A percentile compares a stretch with the other conserved stretches of the same genome.
Evolutionary conservation across 2,113 vertebrate species (phyloP).

Genomic region (Myiagra hebetior): DNA sequence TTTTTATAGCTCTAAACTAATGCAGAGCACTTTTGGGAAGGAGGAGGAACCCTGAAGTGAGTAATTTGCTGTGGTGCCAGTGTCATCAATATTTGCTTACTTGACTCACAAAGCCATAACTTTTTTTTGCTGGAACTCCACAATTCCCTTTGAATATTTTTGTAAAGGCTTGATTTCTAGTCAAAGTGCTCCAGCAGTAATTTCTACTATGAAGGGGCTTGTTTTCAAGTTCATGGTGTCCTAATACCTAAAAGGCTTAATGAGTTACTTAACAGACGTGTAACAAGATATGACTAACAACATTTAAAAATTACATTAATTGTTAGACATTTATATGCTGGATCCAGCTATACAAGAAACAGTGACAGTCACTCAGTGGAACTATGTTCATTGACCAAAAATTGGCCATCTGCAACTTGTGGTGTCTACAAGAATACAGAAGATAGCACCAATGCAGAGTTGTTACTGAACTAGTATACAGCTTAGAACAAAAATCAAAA

Average conservation of each 20-base stretch:
- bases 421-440: not conserved
- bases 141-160: not conserved
- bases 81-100: not conserved
- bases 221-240: not conserved
- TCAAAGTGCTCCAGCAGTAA: not conserved
- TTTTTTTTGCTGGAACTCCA: not conserved
- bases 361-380: not conserved
- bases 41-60: not conserved
- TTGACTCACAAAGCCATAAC: not conserved
- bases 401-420: not conserved
- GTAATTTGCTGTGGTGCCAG: not conserved
- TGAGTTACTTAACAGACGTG: not conserved
- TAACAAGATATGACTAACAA: not conserved
- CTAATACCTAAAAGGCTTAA: not conserved
- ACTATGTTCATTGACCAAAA: not conserved
- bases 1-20: slow-evolving; percentile 15
- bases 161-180: not conserved
- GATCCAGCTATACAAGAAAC: not conserved
- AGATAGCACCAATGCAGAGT: not conserved
- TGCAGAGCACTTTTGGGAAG: not conserved
- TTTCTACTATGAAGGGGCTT: not conserved
- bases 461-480: not conserved
- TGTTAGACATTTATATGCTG: not conserved
- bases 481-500: not conserved
- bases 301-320: not conserved